Conservation (phyloP, 2,888 invertebrate species). For the Lissocephala sabroskyi region DNA sequence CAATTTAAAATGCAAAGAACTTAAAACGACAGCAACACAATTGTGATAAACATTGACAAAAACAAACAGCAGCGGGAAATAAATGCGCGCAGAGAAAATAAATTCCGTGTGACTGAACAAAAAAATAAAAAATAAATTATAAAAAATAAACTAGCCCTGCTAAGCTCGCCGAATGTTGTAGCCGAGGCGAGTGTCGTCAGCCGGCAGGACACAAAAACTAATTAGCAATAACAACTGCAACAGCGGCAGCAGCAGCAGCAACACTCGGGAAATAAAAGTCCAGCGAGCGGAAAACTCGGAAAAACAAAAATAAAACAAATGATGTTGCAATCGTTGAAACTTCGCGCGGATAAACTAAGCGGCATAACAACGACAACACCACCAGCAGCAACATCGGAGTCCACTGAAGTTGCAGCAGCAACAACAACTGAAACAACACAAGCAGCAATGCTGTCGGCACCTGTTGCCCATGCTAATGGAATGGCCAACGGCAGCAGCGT, state of each 20-base stretch:
- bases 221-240: constrained; percentile 33
- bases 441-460: constrained; percentile 56
- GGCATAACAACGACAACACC: constrained; percentile 41
- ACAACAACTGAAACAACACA: constrained; percentile 17
- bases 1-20: too few relatives aligned
- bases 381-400: constrained; percentile 27
- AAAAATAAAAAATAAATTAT: too few relatives aligned
- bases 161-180: too few relatives aligned
- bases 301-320: constrained; percentile 46
- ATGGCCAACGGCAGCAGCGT: constrained; percentile 43
- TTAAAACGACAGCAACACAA: too few relatives aligned
- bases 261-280: constrained; percentile 2
- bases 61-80: too few relatives aligned
- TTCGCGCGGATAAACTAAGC: constrained; percentile 68
- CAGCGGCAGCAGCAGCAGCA: constrained; percentile 4
- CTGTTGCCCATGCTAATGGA: constrained; percentile 62
- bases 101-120: too few relatives aligned
- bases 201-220: constrained; percentile 8
- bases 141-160: too few relatives aligned
- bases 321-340: constrained; percentile 71
- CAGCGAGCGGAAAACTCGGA: constrained; percentile 18
- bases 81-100: too few relatives aligned
- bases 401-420: constrained; percentile 16
- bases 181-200: too few relatives aligned
- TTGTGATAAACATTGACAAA: too few relatives aligned